Percentiles rank a stretch among this genome's conserved stretches.
phyloP scores from a whole-genome alignment of 2,113 vertebrate species.

The Stercorarius parasiticus region DNA sequence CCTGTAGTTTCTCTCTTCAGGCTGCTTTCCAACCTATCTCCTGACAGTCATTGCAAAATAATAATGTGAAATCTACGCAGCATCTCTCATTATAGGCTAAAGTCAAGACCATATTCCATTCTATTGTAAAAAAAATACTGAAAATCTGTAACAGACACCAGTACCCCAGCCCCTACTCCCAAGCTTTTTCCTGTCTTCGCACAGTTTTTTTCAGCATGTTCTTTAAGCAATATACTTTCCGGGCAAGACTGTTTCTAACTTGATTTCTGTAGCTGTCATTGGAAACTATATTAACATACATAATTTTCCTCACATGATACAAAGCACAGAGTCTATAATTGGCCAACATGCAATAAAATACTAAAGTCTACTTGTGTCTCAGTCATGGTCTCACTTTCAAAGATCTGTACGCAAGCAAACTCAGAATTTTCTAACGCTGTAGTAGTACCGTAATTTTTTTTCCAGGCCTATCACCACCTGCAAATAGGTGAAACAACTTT shows the following conservation, averaged over 20 bases:
- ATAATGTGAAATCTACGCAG: neutral
- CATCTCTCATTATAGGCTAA: neutral
- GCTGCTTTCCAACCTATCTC: neutral
- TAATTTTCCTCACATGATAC: neutral
- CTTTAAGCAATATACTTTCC: neutral
- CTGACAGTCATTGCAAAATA: neutral
- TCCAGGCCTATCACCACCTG: neutral
- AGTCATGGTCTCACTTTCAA: neutral
- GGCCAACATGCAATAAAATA: neutral
- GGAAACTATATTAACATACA: neutral
- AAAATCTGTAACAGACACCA: neutral
- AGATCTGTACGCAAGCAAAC: neutral
- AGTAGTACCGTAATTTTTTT: neutral
- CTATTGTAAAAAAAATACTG: neutral
- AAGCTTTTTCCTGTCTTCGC: neutral
- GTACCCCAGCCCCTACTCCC: neutral
- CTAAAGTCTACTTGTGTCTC: neutral
- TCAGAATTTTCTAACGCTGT: neutral
- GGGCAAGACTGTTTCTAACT: neutral
- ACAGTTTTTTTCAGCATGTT: neutral
- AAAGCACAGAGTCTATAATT: neutral
- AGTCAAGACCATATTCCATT: neutral
- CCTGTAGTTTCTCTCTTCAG: neutral
- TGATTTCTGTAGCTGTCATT: neutral
- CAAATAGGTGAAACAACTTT: neutral